Conservation (phyloP, 1,140 invertebrate genomes). For the Drosophila subobscura region DNA sequence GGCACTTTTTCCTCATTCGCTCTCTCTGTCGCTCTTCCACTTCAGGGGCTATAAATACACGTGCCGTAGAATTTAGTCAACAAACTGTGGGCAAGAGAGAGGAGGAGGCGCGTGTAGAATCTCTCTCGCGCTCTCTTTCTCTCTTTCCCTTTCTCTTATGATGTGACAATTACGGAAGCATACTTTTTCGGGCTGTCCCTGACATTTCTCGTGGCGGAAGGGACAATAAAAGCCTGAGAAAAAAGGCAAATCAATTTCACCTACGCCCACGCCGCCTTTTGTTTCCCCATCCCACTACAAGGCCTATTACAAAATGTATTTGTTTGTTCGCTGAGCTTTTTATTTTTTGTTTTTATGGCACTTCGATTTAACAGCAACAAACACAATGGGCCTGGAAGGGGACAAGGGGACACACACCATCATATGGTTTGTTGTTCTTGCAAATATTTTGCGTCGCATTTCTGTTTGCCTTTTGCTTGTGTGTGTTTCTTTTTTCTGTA, state of each 20-base stretch:
- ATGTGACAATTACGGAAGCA: constrained; percentile 51
- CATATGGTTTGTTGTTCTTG: constrained; percentile 67
- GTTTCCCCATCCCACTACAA: not conserved
- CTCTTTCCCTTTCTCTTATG: constrained; percentile 7
- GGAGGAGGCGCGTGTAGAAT: too few relatives aligned
- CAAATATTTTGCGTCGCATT: constrained; percentile 52
- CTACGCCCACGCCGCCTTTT: constrained; percentile 5
- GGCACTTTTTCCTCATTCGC: constrained; percentile 10
- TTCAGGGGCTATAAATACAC: constrained; percentile 56
- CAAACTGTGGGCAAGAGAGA: not conserved
- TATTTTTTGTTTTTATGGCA: constrained; percentile 44
- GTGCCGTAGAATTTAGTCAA: constrained; percentile 15
- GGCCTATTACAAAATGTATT: constrained; percentile 57
- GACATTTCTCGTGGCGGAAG: constrained; percentile 26
- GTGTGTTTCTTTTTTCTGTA: constrained; percentile 45
- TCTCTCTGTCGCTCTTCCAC: not conserved
- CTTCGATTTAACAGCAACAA: constrained; percentile 37
- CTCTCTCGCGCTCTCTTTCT: not conserved
- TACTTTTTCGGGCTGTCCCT: constrained; percentile 44
- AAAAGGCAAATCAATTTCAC: constrained; percentile 63
- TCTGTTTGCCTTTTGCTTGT: constrained; percentile 37
- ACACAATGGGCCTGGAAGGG: constrained; percentile 3
- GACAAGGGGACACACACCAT: constrained; percentile 20
- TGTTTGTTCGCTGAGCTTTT: constrained; percentile 58
- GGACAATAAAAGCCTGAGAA: constrained; percentile 50